Evolutionary conservation across 2,797 vertebrate species (phyloP).

Genomic region (Gobio occitaniae): DNA sequence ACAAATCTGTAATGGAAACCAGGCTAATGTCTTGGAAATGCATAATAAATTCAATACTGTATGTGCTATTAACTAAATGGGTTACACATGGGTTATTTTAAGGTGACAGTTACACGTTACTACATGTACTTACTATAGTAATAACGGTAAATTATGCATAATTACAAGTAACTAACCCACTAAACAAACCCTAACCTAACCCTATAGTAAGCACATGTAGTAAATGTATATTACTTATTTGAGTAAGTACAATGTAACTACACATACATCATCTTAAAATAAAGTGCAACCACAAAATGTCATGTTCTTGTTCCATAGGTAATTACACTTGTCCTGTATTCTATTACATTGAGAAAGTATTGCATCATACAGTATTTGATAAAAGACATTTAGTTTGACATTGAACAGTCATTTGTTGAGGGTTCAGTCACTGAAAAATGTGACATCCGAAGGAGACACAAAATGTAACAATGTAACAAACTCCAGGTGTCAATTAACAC

Average conservation of each 20-base stretch:
- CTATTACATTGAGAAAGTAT: slow-evolving; percentile 15
- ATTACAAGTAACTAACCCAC: too few species aligned
- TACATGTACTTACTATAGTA: too few species aligned
- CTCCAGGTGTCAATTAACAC: not conserved
- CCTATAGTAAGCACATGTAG: too few species aligned
- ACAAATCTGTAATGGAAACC: too few species aligned
- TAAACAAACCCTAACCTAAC: too few species aligned
- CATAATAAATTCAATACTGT: slow-evolving; percentile 37
- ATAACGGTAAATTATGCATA: too few species aligned
- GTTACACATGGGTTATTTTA: too few species aligned
- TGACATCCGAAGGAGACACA: slow-evolving; percentile 62
- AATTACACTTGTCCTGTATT: not conserved
- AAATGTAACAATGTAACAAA: not conserved
- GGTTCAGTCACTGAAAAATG: slow-evolving; percentile 70
- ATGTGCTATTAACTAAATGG: slow-evolving; percentile 7
- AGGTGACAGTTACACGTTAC: too few species aligned
- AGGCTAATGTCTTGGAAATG: not conserved
- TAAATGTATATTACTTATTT: too few species aligned
- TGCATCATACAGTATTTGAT: slow-evolving; percentile 68
- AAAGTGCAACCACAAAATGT: not conserved
- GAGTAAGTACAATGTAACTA: too few species aligned
- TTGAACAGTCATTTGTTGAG: slow-evolving; percentile 11
- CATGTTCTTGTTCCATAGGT: slow-evolving; percentile 19
- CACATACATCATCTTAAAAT: too few species aligned
- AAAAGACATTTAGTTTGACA: slow-evolving; percentile 67